phyloP scores from a whole-genome alignment of 2,797 vertebrate species.

The Lophotriccus pileatus region DNA sequence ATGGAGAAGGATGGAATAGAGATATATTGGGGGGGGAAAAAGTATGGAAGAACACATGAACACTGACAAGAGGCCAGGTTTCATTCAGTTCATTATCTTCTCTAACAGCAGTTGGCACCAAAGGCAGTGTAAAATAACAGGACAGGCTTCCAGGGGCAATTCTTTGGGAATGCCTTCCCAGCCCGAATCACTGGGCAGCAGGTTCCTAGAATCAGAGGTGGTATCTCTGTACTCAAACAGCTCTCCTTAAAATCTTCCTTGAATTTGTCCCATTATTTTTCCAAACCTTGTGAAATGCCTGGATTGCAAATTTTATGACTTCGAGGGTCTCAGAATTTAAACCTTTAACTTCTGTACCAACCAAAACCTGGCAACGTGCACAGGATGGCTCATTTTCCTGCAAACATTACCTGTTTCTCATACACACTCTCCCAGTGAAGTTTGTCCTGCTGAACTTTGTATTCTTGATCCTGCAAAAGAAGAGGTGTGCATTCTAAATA shows the following conservation, averaged over 20 bases:
- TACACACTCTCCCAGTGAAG: constrained; percentile 76
- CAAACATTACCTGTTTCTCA: constrained; percentile 85
- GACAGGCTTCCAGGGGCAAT: not conserved
- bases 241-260: not conserved
- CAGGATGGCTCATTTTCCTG: not conserved
- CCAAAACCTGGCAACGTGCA: rapidly evolving
- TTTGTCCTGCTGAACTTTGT: constrained; percentile 83
- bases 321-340: not conserved
- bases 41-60: not conserved
- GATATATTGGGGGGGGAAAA: not conserved
- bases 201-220: not conserved
- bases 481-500: not conserved
- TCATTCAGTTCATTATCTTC: not conserved
- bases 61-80: not conserved
- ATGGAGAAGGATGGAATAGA: not conserved
- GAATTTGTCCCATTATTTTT: not conserved
- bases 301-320: not conserved
- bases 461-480: constrained; percentile 84
- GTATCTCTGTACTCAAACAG: not conserved
- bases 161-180: not conserved
- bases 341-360: not conserved
- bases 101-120: not conserved
- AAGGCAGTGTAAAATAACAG: not conserved
- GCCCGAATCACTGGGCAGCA: not conserved
- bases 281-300: not conserved